Evolutionary conservation across 2,888 invertebrate genomes (phyloP), one percentile per base, ranked within the genome.

Genomic region (Schizaphis graminum): DNA sequence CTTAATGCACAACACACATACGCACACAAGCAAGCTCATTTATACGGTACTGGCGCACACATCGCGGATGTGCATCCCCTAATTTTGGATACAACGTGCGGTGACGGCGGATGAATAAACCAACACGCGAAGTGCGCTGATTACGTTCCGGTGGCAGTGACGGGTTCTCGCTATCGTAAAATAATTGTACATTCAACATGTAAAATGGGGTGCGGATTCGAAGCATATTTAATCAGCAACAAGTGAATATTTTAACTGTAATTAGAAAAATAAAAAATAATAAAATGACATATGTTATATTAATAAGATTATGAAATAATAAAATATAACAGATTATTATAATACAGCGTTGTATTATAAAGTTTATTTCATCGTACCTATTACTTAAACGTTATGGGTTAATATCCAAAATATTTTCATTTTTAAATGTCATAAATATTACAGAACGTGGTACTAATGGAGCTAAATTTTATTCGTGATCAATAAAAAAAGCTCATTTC

Each of bases 71-170:
- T 35, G 77, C 35, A 77, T 16, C 35, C 35, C 35, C 35, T 77
- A 77, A 77, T 77, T 77, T 77, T 21, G 77, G 35, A 77, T 35
- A 77, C 77, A 41, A 35, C 77, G 35, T 35, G 77, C 77, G 77
- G 77, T 21, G 35, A 44, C 56, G 56, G 61, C 3, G 90, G 47
- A 61, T 90, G 90, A 90, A 90, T 90, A 90, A 90, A 67, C 47
- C 61, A 90, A 67, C 90, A 67, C 61, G 47, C 61, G n/a, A 90
- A 47, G 47, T 67, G n/a, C n/a, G 61, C 90, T 90, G 90, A 90
- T 90, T 90, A 67, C 61, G 90, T 61, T 61, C 21, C 28, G 41
- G 26, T 7, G 35, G 53, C n/a, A 24, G 35, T 21, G 53, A 53
- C 53, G 53, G 56, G 89, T 28, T 35, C 85, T 86, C 77, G n/a